Evolutionary conservation across 2,113 vertebrate genomes (phyloP).

Genomic region (Plecotus auritus): DNA sequence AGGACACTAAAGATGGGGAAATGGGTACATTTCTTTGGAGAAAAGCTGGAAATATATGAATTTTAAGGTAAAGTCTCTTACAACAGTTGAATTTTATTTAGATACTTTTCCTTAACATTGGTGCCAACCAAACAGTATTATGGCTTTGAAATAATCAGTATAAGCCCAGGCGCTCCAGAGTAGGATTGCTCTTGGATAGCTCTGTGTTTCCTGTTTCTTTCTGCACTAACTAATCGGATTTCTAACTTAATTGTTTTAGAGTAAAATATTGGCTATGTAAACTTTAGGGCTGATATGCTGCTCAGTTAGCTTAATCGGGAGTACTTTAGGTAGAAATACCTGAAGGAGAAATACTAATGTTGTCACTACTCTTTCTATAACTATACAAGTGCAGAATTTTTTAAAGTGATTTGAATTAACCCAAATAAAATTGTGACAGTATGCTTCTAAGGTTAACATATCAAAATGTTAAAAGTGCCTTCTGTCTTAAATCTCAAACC

Average conservation of each 20-base stretch:
- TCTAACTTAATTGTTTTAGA: slow-evolving; percentile 68
- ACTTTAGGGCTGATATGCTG: slow-evolving; percentile 66
- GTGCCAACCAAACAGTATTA: slow-evolving; percentile 75
- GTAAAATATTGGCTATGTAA: slow-evolving; percentile 57
- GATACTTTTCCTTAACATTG: slow-evolving; percentile 57
- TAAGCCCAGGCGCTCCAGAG: slow-evolving; percentile 57
- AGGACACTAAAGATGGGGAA: slow-evolving; percentile 46
- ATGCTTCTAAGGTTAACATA: slow-evolving; percentile 70
- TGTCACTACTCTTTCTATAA: slow-evolving; percentile 75
- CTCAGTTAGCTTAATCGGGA: slow-evolving; percentile 50
- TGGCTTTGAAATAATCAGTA: slow-evolving; percentile 17
- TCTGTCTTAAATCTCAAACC: slow-evolving; percentile 85
- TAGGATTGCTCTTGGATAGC: slow-evolving; percentile 63
- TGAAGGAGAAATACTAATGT: slow-evolving; percentile 49
- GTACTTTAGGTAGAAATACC: background rate
- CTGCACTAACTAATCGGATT: slow-evolving; percentile 67
- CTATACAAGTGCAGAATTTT: slow-evolving; percentile 33
- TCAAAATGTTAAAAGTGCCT: slow-evolving; percentile 85
- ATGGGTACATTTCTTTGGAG: slow-evolving; percentile 28
- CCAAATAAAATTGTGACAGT: slow-evolving; percentile 62
- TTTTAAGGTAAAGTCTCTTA: slow-evolving; percentile 40
- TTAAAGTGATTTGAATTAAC: slow-evolving; percentile 62
- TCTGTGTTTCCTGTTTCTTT: slow-evolving; percentile 53
- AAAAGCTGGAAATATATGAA: slow-evolving; percentile 40
- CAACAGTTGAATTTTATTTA: slow-evolving; percentile 57